Evolutionary conservation across 2,888 invertebrate genomes (phyloP), one percentile per base, ranked within the genome.

Genomic region (Lasioglossum vierecki): DNA sequence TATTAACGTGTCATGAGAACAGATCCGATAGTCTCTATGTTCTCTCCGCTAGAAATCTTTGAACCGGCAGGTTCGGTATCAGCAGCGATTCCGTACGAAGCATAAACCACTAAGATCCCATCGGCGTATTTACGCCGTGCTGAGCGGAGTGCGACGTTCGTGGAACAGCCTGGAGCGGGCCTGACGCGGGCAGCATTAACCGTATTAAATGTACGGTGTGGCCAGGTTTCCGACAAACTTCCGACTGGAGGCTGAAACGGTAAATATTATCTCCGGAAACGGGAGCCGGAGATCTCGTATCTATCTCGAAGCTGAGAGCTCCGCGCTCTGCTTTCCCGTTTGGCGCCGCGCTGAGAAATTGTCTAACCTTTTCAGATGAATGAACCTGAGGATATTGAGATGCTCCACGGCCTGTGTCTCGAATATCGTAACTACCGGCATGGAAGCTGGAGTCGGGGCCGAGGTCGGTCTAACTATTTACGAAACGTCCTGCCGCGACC

Each of bases 391-490:
- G 83, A 75, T 89, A 86, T 73, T 82, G 83, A 57, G 57, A 88
- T 83, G 63, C 71, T 13, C 41, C 77, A 15, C 30, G 22, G 15
- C 8, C n/a, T 86, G 84, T 82, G 89, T 84, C 70, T 73, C 77
- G 88, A 90, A 90, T 87, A 89, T 74, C 88, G n/a, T 70, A 70
- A 41, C 77, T 60, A 82, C 57, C 63, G 60, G 46, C 8, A 9
- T 30, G 1, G 35, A 11, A 35, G 18, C 68, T 49, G 22, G n/a
- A n/a, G 3, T 4, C 57, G 46, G 46, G 44, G 46, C 15, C 46
- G 46, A 1, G 53, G n/a, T n/a, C 57, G 35, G 71, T 75, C 79
- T 15, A 63, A 39, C 84, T 90, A 91, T 90, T 91, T 90, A 91
- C 87, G 86, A 86, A 85, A 73, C 79, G 79, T 60, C 71, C 80